A percentile compares a stretch with the other conserved stretches of the same genome.
These are phyloP conservation scores for Meganola albula DNA, from an alignment of 2,888 invertebrate species.

Conservation along the genomic window DNA sequence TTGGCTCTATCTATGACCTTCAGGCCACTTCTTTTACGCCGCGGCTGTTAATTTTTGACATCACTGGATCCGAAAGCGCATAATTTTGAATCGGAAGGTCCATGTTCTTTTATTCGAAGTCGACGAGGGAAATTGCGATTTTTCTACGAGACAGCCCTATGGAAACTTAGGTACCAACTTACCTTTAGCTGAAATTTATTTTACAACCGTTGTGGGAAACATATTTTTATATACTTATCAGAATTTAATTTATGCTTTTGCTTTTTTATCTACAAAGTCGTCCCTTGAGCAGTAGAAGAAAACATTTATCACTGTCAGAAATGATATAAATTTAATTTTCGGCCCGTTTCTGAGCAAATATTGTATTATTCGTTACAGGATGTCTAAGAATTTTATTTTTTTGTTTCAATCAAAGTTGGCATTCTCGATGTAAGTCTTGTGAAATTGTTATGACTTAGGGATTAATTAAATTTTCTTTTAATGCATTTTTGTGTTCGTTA, in stretches of 20 bases:
- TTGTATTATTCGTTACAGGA: conserved; percentile 4
- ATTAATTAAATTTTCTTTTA: too few relatives aligned
- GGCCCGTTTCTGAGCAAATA: conserved; percentile 2
- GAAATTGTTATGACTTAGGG: not conserved
- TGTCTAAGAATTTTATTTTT: not conserved
- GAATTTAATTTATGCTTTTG: conserved; percentile 25
- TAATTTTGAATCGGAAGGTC: too few relatives aligned
- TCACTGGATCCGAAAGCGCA: too few relatives aligned
- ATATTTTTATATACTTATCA: conserved; percentile 20
- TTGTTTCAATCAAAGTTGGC: not conserved
- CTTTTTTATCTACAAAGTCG: conserved; percentile 21
- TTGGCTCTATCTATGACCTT: too few relatives aligned
- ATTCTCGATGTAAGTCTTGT: not conserved
- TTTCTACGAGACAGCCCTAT: conserved; percentile 10
- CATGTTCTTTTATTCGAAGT: too few relatives aligned
- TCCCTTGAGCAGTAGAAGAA: conserved; percentile 16
- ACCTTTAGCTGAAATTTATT: conserved; percentile 8
- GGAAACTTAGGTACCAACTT: too few relatives aligned
- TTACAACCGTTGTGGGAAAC: conserved; percentile 29
- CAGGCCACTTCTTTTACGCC: too few relatives aligned
- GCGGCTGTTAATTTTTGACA: too few relatives aligned
- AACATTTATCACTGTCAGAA: conserved; percentile 26
- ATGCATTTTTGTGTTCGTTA: too few relatives aligned
- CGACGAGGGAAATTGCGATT: not conserved
- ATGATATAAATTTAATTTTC: conserved; percentile 19